Evolutionary conservation across 2,888 invertebrate genomes (phyloP), one percentile per base, ranked within the genome.

Genomic region (Diarsia dahlii): DNA sequence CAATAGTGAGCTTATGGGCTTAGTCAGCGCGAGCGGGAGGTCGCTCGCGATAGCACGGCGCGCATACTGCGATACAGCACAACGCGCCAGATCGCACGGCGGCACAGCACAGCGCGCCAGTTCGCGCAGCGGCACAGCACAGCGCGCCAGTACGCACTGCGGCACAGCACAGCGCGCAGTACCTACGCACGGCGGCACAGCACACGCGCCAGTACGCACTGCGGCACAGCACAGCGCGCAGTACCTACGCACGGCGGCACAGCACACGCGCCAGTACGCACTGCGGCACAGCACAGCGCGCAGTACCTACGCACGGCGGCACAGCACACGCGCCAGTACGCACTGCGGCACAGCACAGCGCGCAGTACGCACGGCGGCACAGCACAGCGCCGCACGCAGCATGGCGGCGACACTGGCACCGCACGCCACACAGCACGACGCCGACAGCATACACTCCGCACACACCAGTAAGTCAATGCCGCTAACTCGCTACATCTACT

Each of bases 271-370:
- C 28, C 34, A 48, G 12, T 52, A 62, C 62, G 12, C 20, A 2
- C 54, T 3, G 54, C 54, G 39, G 6, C 39, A 39, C 39, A 39
- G 39, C n/a, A 54, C 10, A 5, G 20, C 50, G 13, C 48, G 9
- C 60, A 45, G 50, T n/a, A n/a, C n/a, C n/a, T n/a, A n/a, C 62
- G 39, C 58, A 77, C 70, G 77, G 70, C 66, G 45, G 66, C 48
- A 0, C 39, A 45, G 3, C 6, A 28, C 56, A 8, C 48, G 73
- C 52, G 3, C 28, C 34, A 48, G 12, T 52, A 62, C 62, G 12
- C 20, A 2, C 54, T 3, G 54, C 54, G 39, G 6, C 39, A 39
- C 39, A 39, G 39, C n/a, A 54, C 10, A 5, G 20, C 50, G 13
- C 48, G 9, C 60, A 45, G 50, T n/a, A n/a, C n/a, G n/a, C 58